Evolutionary conservation across 2,113 vertebrate genomes (phyloP).

Genomic region (Amazona vittata): DNA sequence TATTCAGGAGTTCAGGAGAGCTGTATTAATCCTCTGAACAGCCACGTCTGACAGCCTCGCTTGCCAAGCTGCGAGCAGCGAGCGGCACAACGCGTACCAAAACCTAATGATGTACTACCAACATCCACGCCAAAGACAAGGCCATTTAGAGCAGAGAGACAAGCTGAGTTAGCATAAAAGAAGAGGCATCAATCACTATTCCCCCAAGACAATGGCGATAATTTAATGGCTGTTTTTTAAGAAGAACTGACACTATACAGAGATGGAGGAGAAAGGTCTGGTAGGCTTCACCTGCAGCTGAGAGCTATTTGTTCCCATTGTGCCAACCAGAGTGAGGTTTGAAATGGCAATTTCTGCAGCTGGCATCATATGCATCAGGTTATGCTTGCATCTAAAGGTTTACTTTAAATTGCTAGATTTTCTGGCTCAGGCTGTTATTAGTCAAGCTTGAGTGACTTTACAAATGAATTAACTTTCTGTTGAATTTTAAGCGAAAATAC

Average conservation of each 20-base stretch:
- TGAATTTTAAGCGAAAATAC: slow-evolving; percentile 1
- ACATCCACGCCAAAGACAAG: slow-evolving; percentile 32
- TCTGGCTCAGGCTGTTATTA: slow-evolving; percentile 1
- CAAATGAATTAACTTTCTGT: slow-evolving; percentile 20
- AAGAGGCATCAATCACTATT: slow-evolving; percentile 63
- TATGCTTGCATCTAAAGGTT: not conserved
- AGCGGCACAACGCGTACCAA: not conserved
- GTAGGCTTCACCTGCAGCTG: slow-evolving; percentile 69
- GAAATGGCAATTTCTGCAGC: slow-evolving; percentile 53
- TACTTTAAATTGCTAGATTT: slow-evolving; percentile 23
- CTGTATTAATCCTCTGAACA: fast-evolving
- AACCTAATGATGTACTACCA: slow-evolving; percentile 39
- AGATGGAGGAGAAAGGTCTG: slow-evolving; percentile 54
- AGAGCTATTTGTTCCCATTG: slow-evolving; percentile 63
- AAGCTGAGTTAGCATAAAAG: slow-evolving; percentile 60
- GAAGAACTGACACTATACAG: slow-evolving; percentile 58
- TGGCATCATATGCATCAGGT: slow-evolving; percentile 36
- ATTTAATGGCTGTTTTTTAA: slow-evolving; percentile 68
- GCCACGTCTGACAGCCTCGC: not conserved
- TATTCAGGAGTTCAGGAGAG: not conserved
- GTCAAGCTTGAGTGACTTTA: slow-evolving; percentile 18
- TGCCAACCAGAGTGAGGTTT: slow-evolving; percentile 16
- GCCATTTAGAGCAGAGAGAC: slow-evolving; percentile 45
- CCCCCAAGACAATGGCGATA: slow-evolving; percentile 58
- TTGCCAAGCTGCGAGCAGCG: not conserved